Conservation (phyloP, 2,113 vertebrate genomes). For the human (Homo sapiens) region GRCh38 chr1:94301001-94301500, state of each 20-base stretch:
- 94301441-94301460: not conserved
- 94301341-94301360: not conserved
- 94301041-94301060: not conserved
- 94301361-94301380: not conserved
- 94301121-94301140: not conserved
- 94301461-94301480: not conserved
- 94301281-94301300: not conserved
- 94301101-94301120: not conserved
- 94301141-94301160: not conserved
- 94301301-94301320: constrained; percentile 47
- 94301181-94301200: not conserved
- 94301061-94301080: not conserved
- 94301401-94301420: not conserved
- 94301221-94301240: not conserved
- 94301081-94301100: not conserved
- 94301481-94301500: not conserved
- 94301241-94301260: not conserved
- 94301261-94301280: constrained; percentile 19
- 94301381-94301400: not conserved
- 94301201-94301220: not conserved
- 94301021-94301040: not conserved
- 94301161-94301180: not conserved
- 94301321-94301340: not conserved
- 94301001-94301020: not conserved
- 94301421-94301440: not conserved